These are phyloP conservation scores for Amphilophus citrinellus DNA, from an alignment of 2,113 vertebrate genomes.

Conservation along the genomic window DNA sequence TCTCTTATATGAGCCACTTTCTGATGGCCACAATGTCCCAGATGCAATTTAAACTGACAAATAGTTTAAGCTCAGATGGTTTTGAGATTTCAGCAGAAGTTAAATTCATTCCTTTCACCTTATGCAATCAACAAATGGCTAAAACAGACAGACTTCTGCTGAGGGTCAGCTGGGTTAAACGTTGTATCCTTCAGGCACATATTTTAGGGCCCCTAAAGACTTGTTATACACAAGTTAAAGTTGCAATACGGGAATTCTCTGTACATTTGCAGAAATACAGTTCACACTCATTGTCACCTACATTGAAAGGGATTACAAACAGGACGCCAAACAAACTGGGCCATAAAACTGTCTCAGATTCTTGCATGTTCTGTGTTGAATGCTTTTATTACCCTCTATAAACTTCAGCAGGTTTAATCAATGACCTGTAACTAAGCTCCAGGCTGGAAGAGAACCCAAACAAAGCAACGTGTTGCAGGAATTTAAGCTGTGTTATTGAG, in stretches of 20 bases:
- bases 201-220: conserved; percentile 21
- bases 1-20: conserved; percentile 22
- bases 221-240: background rate
- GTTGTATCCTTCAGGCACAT: background rate
- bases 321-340: conserved; percentile 40
- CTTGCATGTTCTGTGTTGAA: conserved; percentile 10
- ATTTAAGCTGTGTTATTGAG: background rate
- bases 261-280: conserved; percentile 2
- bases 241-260: conserved; percentile 17
- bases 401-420: conserved; percentile 33
- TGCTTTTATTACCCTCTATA: conserved; percentile 48
- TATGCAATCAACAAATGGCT: conserved; percentile 38
- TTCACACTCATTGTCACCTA: background rate
- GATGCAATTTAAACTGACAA: conserved; percentile 19
- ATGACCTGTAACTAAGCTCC: conserved; percentile 37
- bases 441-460: conserved; percentile 7
- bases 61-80: conserved; percentile 9
- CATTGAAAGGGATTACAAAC: conserved; percentile 30
- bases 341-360: conserved; percentile 56
- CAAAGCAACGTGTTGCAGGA: conserved; percentile 19
- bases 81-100: conserved; percentile 38
- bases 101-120: conserved; percentile 21
- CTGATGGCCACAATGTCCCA: conserved; percentile 1
- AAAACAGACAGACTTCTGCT: conserved; percentile 45
- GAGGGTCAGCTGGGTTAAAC: conserved; percentile 33